A percentile compares a stretch with the other conserved stretches of the same genome.
phyloP scores from a whole-genome alignment of 1,140 invertebrate genomes.

The Tigriopus japonicus region DNA sequence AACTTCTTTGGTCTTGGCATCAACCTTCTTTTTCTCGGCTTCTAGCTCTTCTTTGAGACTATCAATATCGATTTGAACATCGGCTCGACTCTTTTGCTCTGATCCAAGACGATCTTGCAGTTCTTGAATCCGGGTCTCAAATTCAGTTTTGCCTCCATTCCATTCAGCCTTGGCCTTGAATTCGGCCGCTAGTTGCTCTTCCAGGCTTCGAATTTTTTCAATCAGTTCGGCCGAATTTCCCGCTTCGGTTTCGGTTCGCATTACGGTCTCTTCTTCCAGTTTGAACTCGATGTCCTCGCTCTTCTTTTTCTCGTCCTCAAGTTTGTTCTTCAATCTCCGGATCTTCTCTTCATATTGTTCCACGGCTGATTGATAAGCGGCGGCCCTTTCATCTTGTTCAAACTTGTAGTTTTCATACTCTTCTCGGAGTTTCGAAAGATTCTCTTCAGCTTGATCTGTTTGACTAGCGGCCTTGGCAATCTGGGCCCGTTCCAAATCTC shows the following conservation, averaged over 20 bases:
- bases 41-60: background rate
- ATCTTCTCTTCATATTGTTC: constrained; percentile 3
- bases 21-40: background rate
- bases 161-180: background rate
- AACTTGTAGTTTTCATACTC: constrained; percentile 4
- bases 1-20: background rate
- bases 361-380: background rate
- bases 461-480: constrained; percentile 47
- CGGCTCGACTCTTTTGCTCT: background rate
- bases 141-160: background rate
- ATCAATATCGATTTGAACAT: background rate
- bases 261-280: background rate
- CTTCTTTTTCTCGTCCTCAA: constrained; percentile 4
- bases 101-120: background rate
- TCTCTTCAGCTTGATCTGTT: constrained; percentile 35
- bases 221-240: background rate
- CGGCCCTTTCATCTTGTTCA: background rate
- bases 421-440: background rate
- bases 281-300: constrained; percentile 7
- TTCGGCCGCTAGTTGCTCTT: background rate
- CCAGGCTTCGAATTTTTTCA: background rate
- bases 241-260: background rate
- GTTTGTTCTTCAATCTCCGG: background rate
- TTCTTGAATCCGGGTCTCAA: background rate
- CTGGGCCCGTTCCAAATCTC: constrained; percentile 69